A percentile compares a stretch with the other conserved stretches of the same genome.
phyloP scores from a whole-genome alignment of 1,140 invertebrate species.

The Adelges cooleyi region DNA sequence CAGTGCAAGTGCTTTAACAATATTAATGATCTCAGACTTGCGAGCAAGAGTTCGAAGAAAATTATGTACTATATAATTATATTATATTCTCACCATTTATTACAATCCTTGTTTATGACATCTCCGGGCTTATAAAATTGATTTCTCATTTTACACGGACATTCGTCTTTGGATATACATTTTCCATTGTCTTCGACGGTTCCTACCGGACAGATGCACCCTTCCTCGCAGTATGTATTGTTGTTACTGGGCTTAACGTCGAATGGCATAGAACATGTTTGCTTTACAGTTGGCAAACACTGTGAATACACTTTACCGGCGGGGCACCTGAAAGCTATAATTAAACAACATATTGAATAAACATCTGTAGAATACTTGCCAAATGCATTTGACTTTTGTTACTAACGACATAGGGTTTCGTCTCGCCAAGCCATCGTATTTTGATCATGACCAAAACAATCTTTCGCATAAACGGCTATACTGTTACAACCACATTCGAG shows the following conservation, averaged over 20 bases:
- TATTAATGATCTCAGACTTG: no score
- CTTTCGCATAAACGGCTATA: slow-evolving; percentile 61
- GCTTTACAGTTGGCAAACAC: slow-evolving; percentile 51
- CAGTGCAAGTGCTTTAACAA: slow-evolving; percentile 50
- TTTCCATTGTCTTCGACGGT: slow-evolving; percentile 55
- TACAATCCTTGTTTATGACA: slow-evolving; percentile 65
- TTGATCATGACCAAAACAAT: slow-evolving; percentile 50
- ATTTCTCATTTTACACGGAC: slow-evolving; percentile 68
- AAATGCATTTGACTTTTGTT: not conserved
- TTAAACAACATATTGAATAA: not conserved
- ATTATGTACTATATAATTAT: no score
- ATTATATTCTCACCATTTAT: slow-evolving; percentile 53
- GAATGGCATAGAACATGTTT: slow-evolving; percentile 40
- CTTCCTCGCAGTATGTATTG: slow-evolving; percentile 55
- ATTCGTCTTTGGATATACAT: slow-evolving; percentile 59
- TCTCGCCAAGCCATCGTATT: slow-evolving; percentile 56
- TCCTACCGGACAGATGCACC: slow-evolving; percentile 72
- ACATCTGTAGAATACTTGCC: no score
- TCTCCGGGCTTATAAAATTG: slow-evolving; percentile 59
- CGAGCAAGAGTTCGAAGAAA: not conserved
- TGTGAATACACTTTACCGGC: slow-evolving; percentile 55
- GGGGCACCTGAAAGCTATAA: slow-evolving; percentile 53
- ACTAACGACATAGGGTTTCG: slow-evolving; percentile 63
- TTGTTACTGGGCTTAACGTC: slow-evolving; percentile 32
- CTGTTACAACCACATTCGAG: slow-evolving; percentile 58